These are phyloP conservation scores for Oithona nana DNA, from an alignment of 2,888 invertebrate genomes.

Conservation along the genomic window DNA sequence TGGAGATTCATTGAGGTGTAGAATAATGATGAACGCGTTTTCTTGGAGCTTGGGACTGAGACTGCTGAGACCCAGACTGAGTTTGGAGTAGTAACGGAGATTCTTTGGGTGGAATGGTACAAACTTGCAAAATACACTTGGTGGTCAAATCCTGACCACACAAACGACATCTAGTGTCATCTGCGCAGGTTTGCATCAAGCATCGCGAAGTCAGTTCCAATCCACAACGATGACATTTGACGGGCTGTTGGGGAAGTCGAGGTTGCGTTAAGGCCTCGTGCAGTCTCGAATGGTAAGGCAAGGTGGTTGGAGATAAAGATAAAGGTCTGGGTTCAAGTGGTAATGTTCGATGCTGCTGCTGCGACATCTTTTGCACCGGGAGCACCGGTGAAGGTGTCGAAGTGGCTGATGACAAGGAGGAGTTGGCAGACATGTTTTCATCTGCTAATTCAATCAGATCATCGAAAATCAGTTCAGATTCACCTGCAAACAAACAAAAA, in stretches of 20 bases:
- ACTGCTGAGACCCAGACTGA: neutral
- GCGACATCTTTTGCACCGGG: neutral
- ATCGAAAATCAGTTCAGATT: neutral
- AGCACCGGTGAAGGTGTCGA: neutral
- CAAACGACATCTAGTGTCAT: neutral
- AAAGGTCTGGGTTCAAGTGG: too few species aligned
- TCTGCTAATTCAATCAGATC: neutral
- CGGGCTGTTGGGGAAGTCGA: neutral
- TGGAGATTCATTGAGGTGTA: neutral
- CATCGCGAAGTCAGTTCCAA: neutral
- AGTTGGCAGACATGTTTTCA: neutral
- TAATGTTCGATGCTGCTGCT: too few species aligned
- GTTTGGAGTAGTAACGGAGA: neutral
- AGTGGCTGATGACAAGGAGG: too few species aligned
- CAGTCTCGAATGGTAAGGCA: neutral
- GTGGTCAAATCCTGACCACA: conserved; percentile 3
- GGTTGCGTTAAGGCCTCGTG: neutral
- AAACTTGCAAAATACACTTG: neutral
- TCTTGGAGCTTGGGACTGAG: neutral
- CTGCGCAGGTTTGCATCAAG: neutral
- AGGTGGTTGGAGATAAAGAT: neutral
- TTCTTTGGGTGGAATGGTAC: neutral
- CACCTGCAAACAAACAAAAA: too few species aligned
- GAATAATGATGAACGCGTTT: neutral
- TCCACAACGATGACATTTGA: neutral